These are phyloP conservation scores for Neodiprion pinetum DNA, from an alignment of 1,140 invertebrate species.

Conservation along the genomic window DNA sequence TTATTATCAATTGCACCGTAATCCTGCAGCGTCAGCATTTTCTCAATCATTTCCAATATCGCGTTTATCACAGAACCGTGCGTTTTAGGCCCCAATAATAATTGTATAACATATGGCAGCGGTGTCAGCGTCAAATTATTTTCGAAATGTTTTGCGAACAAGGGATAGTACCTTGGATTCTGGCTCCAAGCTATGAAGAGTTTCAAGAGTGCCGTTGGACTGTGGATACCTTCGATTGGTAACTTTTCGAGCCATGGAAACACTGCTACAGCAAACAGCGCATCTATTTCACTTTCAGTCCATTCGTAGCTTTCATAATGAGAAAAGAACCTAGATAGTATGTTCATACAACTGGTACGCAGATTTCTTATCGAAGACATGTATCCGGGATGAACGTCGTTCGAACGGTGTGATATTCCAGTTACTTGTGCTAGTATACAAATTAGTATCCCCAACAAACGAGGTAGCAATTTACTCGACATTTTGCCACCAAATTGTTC, in stretches of 20 bases:
- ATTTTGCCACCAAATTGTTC: slow-evolving; percentile 85
- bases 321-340: slow-evolving; percentile 77
- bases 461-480: slow-evolving; percentile 69
- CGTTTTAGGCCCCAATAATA: slow-evolving; percentile 74
- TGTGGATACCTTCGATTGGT: slow-evolving; percentile 81
- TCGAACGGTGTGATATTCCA: slow-evolving; percentile 64
- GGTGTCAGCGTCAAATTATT: slow-evolving; percentile 60
- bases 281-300: slow-evolving; percentile 73
- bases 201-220: slow-evolving; percentile 82
- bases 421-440: slow-evolving; percentile 71
- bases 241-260: slow-evolving; percentile 83
- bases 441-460: slow-evolving; percentile 76
- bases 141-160: slow-evolving; percentile 71
- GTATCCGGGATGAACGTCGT: slow-evolving; percentile 69
- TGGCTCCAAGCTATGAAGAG: slow-evolving; percentile 79
- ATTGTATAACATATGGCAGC: slow-evolving; percentile 71
- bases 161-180: slow-evolving; percentile 76
- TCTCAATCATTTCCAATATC: slow-evolving; percentile 82
- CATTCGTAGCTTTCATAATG: slow-evolving; percentile 82
- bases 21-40: slow-evolving; percentile 73
- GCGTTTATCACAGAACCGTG: slow-evolving; percentile 70
- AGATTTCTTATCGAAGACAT: slow-evolving; percentile 73
- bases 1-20: slow-evolving; percentile 61
- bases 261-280: slow-evolving; percentile 78
- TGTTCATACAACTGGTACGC: slow-evolving; percentile 65